Evolutionary conservation across 2,888 invertebrate species (phyloP), one percentile per base, ranked within the genome.

Genomic region (Pristionchus exspectatus): DNA sequence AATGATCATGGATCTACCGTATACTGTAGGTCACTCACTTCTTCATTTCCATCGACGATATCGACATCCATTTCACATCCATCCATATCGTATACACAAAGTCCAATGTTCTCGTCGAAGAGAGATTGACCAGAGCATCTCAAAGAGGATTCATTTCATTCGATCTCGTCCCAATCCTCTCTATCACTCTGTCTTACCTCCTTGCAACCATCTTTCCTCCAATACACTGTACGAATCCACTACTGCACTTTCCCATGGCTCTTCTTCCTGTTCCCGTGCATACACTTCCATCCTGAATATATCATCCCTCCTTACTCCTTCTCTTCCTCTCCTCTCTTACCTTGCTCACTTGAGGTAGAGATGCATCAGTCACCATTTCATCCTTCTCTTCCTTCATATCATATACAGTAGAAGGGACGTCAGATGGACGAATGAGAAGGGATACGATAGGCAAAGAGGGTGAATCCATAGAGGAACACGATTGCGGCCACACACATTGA

Each of bases 121-220:
- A 93, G 88, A 7, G 93, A 91, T 69, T 90, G 89, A n/a, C 90
- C 91, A 24, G 93, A 92, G 74, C 93, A 93, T 69, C 91, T 90
- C 44, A 90, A 90, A 56, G 30, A 16, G 72, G 27, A 27, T 16
- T 9, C n/a, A 16, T 27, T 27, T 2, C 21, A 27, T 30, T 14
- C 4, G 3, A 38, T 38, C n/a, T 3, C 38, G 5, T 38, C 5
- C 38, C 12, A 4, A 0, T 84, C 24, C 83, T 33, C 83, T 38
- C 44, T 27, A n/a, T n/a, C 18, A 56, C 30, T 56, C 56, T 56
- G n/a, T 83, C 83, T 10, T 88, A 88, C 88, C 88, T 88, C 50
- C 88, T 88, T 10, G 88, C 77, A 16, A 88, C 33, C 77, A 88
- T 21, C 16, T 81, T 59, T 33, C 88, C 88, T 38, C 88, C 81